A percentile compares a stretch with the other conserved stretches of the same genome.
Conservation (phyloP, 2,888 invertebrate genomes). For the Hydrotaea cyrtoneurina region DNA sequence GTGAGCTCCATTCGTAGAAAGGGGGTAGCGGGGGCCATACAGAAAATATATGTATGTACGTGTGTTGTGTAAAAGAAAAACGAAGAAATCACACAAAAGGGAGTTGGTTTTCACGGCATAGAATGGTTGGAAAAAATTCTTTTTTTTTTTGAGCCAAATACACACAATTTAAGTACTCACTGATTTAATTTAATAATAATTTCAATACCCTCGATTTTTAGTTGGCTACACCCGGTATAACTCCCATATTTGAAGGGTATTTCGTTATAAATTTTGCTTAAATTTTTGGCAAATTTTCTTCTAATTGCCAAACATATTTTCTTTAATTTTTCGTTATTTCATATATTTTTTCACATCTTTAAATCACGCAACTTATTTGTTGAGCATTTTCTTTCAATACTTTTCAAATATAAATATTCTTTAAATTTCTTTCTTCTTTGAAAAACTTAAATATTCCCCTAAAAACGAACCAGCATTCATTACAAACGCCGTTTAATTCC, state of each 20-base stretch:
- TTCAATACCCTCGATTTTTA: too few relatives aligned
- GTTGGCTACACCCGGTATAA: too few relatives aligned
- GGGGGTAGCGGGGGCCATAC: neutral
- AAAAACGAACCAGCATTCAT: conserved; percentile 1
- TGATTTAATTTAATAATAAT: too few relatives aligned
- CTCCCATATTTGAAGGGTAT: too few relatives aligned
- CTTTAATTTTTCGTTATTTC: neutral
- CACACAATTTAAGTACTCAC: neutral
- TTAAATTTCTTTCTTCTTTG: conserved; percentile 6
- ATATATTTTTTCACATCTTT: too few relatives aligned
- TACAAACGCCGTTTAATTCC: conserved; percentile 5
- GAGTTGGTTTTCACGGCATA: conserved; percentile 67
- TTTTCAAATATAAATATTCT: neutral
- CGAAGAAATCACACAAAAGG: conserved; percentile 63
- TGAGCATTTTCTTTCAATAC: neutral
- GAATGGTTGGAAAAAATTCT: conserved; percentile 17
- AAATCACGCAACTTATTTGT: too few relatives aligned
- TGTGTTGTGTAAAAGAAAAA: conserved; percentile 42
- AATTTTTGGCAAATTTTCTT: neutral
- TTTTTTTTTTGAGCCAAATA: neutral
- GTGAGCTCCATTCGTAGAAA: neutral
- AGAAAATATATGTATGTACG: neutral
- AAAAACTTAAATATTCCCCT: neutral
- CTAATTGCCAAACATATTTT: neutral
- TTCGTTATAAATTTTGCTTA: too few relatives aligned